These are phyloP conservation scores for Epinotia demarniana DNA, from an alignment of 2,888 invertebrate genomes.

Conservation along the genomic window DNA sequence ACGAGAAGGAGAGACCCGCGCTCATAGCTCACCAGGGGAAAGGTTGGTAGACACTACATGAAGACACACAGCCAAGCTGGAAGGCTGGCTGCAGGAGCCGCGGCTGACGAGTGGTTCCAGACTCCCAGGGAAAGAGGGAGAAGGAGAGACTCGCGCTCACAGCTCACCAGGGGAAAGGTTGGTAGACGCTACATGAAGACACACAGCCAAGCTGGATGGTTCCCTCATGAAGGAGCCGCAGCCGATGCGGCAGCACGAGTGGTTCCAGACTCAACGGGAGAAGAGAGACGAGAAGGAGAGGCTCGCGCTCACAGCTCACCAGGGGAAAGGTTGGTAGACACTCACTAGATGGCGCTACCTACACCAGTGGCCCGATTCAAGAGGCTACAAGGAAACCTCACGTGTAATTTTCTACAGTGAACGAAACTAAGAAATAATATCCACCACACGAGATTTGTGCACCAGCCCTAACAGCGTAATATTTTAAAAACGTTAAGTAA, in stretches of 20 bases:
- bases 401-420: too few species aligned
- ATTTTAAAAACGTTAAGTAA: too few species aligned
- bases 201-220: too few species aligned
- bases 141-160: slow-evolving; percentile 86
- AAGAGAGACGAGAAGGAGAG: slow-evolving; percentile 90
- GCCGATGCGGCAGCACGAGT: too few species aligned
- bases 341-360: background rate
- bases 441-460: too few species aligned
- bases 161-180: slow-evolving; percentile 70
- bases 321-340: slow-evolving; percentile 64
- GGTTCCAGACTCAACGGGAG: too few species aligned
- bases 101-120: slow-evolving; percentile 92
- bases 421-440: too few species aligned
- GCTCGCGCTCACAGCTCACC: slow-evolving; percentile 76
- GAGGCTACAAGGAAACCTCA: too few species aligned
- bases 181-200: too few species aligned
- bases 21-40: slow-evolving; percentile 71
- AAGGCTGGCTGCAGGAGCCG: slow-evolving; percentile 67
- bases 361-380: too few species aligned
- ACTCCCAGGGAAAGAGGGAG: slow-evolving; percentile 89
- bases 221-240: too few species aligned
- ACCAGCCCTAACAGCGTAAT: too few species aligned
- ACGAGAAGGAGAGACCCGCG: slow-evolving; percentile 88
- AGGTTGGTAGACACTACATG: slow-evolving; percentile 54
- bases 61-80: slow-evolving; percentile 72